Base-by-base conservation (phyloP, 2,888 invertebrate species). In the Oscheius sp. region DNA sequence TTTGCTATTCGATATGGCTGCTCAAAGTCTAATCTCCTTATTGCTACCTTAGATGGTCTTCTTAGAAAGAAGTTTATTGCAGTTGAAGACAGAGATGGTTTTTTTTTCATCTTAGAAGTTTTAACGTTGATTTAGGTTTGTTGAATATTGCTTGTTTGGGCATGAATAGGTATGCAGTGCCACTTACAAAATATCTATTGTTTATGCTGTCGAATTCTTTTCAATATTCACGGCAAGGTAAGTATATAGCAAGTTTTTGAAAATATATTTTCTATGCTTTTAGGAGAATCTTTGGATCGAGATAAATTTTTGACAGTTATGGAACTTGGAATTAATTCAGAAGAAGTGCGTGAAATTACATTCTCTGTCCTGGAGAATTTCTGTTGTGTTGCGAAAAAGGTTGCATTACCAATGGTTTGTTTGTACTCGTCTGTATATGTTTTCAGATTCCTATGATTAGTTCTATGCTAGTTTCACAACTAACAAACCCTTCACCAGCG, bases 1-100 rank as follows among this genome's bases (percentile, higher is more conserved):
- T 76, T 71, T 45, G 67, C 69, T n/a, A 51, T 76, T 17, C 70
- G 76, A 32, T 41, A 68, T 22, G 70, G 66, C 14, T 41, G 30
- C 17, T 69, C 69, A 28, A 57, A 51, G 57, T 70, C 67, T 17
- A 54, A 24, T 9, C 14, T 20, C 5, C 26, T 74, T 6, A 33
- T 72, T 49, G 44, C 59, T 22, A 74, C 76, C 0, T 33, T 76
- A 45, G 67, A 74, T 12, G 17, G 44, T 32, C 50, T 73, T 2
- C 44, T 73, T n/a, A 41, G 32, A 5, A 32, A 49, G n/a, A 33
- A 24, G 14, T 30, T 67, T 33, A 56, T 67, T 28, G 20, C 24
- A 17, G 32, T n/a, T 30, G 67, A 59, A 59, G 57, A 66, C 22
- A 54, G 33, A 33, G 17, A 30, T 1, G 54, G 50, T 41, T 2